Evolutionary conservation across 2,113 vertebrate genomes (phyloP).

Genomic region (Leptosomus discolor): DNA sequence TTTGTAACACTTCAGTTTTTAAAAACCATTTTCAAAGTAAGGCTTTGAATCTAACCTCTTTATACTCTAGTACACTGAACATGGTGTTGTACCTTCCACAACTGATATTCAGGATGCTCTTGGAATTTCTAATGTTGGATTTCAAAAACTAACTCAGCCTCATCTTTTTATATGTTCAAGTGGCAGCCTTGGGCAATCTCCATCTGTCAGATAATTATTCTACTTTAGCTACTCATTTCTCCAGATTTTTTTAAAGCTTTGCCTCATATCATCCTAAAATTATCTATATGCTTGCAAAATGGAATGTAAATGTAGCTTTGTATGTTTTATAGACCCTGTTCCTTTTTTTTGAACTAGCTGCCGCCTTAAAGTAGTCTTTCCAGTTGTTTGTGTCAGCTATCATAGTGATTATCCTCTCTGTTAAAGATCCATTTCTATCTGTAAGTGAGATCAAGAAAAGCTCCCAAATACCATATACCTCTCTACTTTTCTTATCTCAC

Average conservation of each 20-base stretch:
- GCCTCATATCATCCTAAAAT: slow-evolving; percentile 44
- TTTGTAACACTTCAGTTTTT: background rate
- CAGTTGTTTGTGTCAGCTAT: background rate
- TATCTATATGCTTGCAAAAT: slow-evolving; percentile 21
- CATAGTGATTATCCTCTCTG: background rate
- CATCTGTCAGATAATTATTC: slow-evolving; percentile 68
- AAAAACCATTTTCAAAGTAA: background rate
- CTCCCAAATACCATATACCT: background rate
- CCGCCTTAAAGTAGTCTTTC: background rate
- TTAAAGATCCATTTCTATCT: background rate
- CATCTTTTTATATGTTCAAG: slow-evolving; percentile 46
- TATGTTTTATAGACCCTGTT: background rate
- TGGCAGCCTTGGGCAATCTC: slow-evolving; percentile 60
- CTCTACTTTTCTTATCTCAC: background rate
- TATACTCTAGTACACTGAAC: background rate
- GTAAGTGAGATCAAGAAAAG: background rate
- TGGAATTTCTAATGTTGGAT: slow-evolving; percentile 43
- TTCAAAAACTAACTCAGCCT: slow-evolving; percentile 20
- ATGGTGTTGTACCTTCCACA: slow-evolving; percentile 27
- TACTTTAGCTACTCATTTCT: slow-evolving; percentile 47
- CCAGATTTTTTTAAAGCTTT: slow-evolving; percentile 56
- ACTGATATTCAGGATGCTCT: slow-evolving; percentile 16
- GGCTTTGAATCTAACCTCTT: background rate
- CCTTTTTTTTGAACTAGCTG: background rate
- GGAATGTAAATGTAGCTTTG: background rate